Base-by-base conservation (phyloP, 2,797 vertebrate species). In the Tokudaia muenninki region DNA sequence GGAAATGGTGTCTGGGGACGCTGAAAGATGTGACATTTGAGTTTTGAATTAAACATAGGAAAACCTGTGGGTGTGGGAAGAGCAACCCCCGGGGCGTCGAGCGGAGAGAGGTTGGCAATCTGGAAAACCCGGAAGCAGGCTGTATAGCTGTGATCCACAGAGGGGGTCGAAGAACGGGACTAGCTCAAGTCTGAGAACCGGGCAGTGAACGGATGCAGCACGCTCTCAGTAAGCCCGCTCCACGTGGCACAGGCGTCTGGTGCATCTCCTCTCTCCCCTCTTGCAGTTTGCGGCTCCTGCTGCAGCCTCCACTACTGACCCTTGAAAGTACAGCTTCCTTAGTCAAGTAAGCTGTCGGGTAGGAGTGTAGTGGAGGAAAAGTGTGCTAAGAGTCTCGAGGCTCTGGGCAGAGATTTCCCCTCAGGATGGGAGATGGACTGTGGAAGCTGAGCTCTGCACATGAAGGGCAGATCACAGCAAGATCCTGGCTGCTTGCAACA, bases 381-480 rank as follows among this genome's bases (percentile, higher is more conserved):
- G 65, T 41, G 75, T 59, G 63, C 63, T 91, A 80, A 92, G 67
- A 82, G 75, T 37, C 59, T 95, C 34, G 74, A 31, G 87, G 87
- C 94, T 96, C 67, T 83, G 50, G 57, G 61, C 78, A 92, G 90
- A 96, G 95, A 90, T 84, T 77, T 94, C 84, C 47, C 19, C 41
- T 77, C 34, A 55, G 65, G 19, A 2, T 6, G 63, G 87, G 93
- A 90, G 83, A 83, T 75, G 94, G 75, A 72, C 88, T 97, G 77
- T 91, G 90, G 41, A 88, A 94, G 63, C 55, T 6, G 26, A 94
- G 96, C 91, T 97, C 94, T 93, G 70, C 83, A 57, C 95, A 97
- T 97, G 95, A 96, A 97, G 97, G 97, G 95, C 97, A 98, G 91
- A 97, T 97, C 97, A 92, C 97, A 98, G 97, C 97, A 93, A 78